Base-by-base conservation (phyloP, 2,888 invertebrate species). In the Tipula lateralis region DNA sequence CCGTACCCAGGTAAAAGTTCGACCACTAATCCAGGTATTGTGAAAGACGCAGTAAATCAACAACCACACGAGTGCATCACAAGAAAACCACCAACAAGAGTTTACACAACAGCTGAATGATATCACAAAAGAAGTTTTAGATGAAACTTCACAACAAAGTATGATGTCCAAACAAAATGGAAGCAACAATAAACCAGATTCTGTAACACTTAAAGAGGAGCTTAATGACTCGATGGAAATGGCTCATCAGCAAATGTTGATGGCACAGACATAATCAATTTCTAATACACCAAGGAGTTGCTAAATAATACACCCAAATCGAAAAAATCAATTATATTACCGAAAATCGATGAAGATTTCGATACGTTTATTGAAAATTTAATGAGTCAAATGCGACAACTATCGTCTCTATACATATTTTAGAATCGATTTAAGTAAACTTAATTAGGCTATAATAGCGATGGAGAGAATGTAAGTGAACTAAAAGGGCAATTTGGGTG, bases 301-400 rank as follows among this genome's bases (percentile, higher is more conserved):
- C 7, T 93, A 93, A 84, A 83, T 34, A 84, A 84, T 88, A 86
- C 90, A 0, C 90, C 89, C 84, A 89, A 94, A 16, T 96, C 96
- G 88, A 97, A 97, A 89, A 92, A 96, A 83, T 93, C 95, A 5
- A 92, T 96, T 29, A 97, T 97, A 89, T 94, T 95, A 83, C 95
- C 96, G 0, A 94, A 96, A 87, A 92, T 95, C 12, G 97, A 97
- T 87, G 97, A 97, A 90, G 97, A 97, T 89, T 96, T 96, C 88
- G 97, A 97, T 88, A 94, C 95, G 4, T 97, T 95, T 88, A 95
- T 97, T 86, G 97, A 97, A 87, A 94, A 95, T 88, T 92, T 98
- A 85, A 95, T 97, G 93, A 92, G 93, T 19, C 97, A 97, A 88
- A 91, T 98, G 85, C 92, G 96, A 29, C 93, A 95, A 86, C 92